phyloP scores from a whole-genome alignment of 2,888 invertebrate species.

The Flabesymbios commensalis region DNA sequence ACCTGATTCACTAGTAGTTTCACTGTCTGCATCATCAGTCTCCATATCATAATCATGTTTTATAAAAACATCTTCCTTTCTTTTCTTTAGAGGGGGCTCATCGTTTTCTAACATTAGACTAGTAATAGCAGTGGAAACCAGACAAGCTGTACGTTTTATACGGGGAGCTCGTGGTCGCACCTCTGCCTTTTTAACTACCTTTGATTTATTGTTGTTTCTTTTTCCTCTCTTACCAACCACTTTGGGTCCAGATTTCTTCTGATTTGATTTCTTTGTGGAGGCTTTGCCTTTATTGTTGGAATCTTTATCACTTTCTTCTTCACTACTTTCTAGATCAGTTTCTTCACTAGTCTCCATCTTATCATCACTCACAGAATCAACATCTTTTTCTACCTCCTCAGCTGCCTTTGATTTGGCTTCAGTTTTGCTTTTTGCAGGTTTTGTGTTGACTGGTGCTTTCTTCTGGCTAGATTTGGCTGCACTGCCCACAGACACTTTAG shows the following conservation, averaged over 20 bases:
- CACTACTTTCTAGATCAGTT: no score
- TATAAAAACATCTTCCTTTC: not conserved
- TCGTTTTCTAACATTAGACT: constrained; percentile 27
- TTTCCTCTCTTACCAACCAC: not conserved
- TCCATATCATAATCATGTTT: not conserved
- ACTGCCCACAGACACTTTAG: no score
- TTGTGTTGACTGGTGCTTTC: no score
- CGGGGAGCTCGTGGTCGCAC: constrained; percentile 21
- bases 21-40: not conserved
- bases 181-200: not conserved
- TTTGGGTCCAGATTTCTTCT: not conserved
- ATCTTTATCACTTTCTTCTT: no score
- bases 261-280: not conserved
- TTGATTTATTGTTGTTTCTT: no score
- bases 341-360: no score
- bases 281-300: no score
- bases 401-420: no score
- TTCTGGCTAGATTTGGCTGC: no score
- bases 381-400: no score
- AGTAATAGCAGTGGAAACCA: constrained; percentile 34
- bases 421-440: no score
- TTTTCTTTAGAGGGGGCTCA: constrained; percentile 3
- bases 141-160: constrained; percentile 32
- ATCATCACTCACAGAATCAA: no score
- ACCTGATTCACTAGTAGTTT: not conserved